These are phyloP conservation scores for Timandra comae DNA, from an alignment of 2,888 invertebrate genomes.

Conservation along the genomic window DNA sequence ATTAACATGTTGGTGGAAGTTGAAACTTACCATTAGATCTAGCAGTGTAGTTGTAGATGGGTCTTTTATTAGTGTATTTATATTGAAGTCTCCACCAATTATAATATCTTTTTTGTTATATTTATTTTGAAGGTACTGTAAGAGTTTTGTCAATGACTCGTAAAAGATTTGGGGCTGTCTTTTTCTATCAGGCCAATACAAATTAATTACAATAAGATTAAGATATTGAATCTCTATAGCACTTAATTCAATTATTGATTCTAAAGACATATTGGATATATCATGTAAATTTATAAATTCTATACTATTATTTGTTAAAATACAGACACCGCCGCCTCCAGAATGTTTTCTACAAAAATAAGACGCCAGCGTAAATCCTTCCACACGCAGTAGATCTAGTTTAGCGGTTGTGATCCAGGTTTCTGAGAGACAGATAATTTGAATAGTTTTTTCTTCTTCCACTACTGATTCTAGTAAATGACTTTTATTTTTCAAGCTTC, in stretches of 20 bases:
- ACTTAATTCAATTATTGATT: slow-evolving; percentile 1
- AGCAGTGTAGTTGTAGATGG: too few relatives aligned
- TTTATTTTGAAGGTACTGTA: background rate
- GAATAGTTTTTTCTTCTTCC: background rate
- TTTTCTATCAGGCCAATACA: slow-evolving; percentile 1
- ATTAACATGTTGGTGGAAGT: background rate
- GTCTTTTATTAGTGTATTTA: background rate
- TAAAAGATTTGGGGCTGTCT: slow-evolving; percentile 1
- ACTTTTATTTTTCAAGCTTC: slow-evolving; percentile 4
- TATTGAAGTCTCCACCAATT: background rate
- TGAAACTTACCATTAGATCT: background rate
- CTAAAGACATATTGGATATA: background rate
- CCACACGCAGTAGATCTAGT: slow-evolving; percentile 1
- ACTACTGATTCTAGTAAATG: slow-evolving; percentile 2
- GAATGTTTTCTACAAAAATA: background rate
- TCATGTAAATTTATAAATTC: background rate
- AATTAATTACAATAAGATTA: slow-evolving; percentile 1
- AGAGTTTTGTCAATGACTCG: background rate
- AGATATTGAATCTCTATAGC: slow-evolving; percentile 1
- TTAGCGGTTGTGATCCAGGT: slow-evolving; percentile 2
- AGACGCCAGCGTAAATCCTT: background rate
- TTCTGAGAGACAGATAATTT: slow-evolving; percentile 4
- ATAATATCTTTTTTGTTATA: slow-evolving; percentile 2
- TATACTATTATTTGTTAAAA: slow-evolving; percentile 1
- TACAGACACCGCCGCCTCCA: slow-evolving; percentile 4